Base-by-base conservation (phyloP, 2,888 invertebrate genomes). In the Synanthedon myopaeformis region DNA sequence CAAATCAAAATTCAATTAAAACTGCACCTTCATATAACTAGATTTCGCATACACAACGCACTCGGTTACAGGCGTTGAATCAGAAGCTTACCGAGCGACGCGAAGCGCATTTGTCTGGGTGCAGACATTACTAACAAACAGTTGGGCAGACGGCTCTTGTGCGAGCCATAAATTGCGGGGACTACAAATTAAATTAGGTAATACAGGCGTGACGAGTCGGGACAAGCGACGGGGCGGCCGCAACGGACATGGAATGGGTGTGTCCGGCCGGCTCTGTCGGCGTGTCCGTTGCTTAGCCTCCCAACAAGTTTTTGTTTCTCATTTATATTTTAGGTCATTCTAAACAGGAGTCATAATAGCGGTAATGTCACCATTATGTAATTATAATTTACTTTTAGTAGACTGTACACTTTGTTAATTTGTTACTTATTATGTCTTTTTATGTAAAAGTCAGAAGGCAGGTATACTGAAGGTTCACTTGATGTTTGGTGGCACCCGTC, bases 101-200 rank as follows among this genome's bases (percentile, higher is more conserved):
- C 63, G 61, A 59, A 63, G 55, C 59, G 57, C 56, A 57, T 61
- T 61, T 64, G 63, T 61, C 62, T 61, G 59, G 62, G 57, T 51
- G 62, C 57, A 60, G 65, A 70, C 70, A 69, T 74, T 70, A 73
- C 70, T 71, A 74, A 74, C 77, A 72, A 76, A 75, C 73, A 73
- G 66, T 65, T 66, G 65, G 69, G 70, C 76, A 74, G 78, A 74
- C 76, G 72, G 76, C 78, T 76, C 78, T 79, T 79, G 77, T 75
- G 76, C 62, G 66, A 70, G 71, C 77, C 78, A 83, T 85, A 85
- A 85, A 85, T 86, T 84, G 79, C 69, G 79, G 74, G 67, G 78
- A 76, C 76, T 80, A 82, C 85, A 84, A 86, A 86, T 86, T 85
- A 85, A 86, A 86, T 86, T 86, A 86, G 84, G 83, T 85, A 82